Base-by-base conservation (phyloP, 2,113 vertebrate genomes). In the Todiramphus saurophagus region DNA sequence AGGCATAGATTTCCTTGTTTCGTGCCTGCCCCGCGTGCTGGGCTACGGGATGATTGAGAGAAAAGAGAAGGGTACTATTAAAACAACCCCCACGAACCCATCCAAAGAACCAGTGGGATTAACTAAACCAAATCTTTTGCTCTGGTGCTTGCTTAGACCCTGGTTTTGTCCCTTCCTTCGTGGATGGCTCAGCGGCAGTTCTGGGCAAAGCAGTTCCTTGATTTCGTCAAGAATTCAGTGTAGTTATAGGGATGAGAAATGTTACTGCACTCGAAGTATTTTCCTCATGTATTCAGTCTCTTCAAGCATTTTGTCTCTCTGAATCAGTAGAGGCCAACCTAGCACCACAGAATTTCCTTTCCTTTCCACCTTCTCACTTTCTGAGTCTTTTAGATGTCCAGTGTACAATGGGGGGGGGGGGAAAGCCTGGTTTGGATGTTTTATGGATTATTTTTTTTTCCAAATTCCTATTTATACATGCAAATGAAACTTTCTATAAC, bases 211-310 rank as follows among this genome's bases (percentile, higher is more conserved):
- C 96, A 93, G 73, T 89, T 87, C 92, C 96, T 82, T 89, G 13
- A 62, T 93, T 90, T 94, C 77, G 50, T 70, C 69, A 55, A 6
- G 82, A 83, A 79, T 37, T 89, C 62, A 27, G 59, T 19, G 58
- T 92, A 81, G 83, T 50, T 94, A 96, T 97, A 96, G 97, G 97
- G 97, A 97, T 77, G 72, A 27, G 85, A 80, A 21, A 87, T 68
- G 73, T 58, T 92, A 89, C 97, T 97, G 95, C 97, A 94, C 94
- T 96, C 51, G 46, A 51, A 76, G 87, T 35, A 13, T 84, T 95
- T 93, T 72, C 90, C 53, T 94, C 94, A 18, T 44, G 64, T 37
- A 3, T 76, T 89, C 39, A 67, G 70, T 94, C 93, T 97, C 94
- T 92, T 18, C 77, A 92, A 95, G 66, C 88, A 53, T 96, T 97